Evolutionary conservation across 2,113 vertebrate species (phyloP).

Genomic region (Cervus canadensis): DNA sequence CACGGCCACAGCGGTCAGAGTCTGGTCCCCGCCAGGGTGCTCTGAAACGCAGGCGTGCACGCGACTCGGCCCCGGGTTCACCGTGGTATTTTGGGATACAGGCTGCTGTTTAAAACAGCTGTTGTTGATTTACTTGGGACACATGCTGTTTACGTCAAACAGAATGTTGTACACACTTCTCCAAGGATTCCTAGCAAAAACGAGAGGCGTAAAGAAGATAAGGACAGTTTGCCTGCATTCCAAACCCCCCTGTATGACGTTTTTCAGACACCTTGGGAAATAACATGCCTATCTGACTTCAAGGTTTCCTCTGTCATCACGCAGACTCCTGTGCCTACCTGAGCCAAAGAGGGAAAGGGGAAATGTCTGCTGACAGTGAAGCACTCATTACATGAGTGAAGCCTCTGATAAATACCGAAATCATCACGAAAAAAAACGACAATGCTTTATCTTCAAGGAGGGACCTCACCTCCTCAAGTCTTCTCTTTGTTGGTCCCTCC

Average conservation of each 20-base stretch:
- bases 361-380: background rate
- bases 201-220: background rate
- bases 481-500: background rate
- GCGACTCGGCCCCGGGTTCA: background rate
- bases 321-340: background rate
- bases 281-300: background rate
- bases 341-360: background rate
- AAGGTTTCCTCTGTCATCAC: background rate
- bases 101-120: slow-evolving; percentile 60
- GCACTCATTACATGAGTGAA: background rate
- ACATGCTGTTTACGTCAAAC: slow-evolving; percentile 62
- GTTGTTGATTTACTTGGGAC: slow-evolving; percentile 58
- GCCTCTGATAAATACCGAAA: background rate
- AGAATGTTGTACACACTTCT: slow-evolving; percentile 44
- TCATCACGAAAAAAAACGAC: background rate
- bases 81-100: slow-evolving; percentile 42
- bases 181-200: background rate
- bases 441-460: background rate
- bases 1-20: background rate
- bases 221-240: background rate
- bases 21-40: background rate
- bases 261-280: background rate
- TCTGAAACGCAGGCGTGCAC: background rate
- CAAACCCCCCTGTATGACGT: background rate
- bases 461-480: background rate